These are phyloP conservation scores for Temnothorax curvispinosus DNA, from an alignment of 1,140 invertebrate species.

Conservation along the genomic window DNA sequence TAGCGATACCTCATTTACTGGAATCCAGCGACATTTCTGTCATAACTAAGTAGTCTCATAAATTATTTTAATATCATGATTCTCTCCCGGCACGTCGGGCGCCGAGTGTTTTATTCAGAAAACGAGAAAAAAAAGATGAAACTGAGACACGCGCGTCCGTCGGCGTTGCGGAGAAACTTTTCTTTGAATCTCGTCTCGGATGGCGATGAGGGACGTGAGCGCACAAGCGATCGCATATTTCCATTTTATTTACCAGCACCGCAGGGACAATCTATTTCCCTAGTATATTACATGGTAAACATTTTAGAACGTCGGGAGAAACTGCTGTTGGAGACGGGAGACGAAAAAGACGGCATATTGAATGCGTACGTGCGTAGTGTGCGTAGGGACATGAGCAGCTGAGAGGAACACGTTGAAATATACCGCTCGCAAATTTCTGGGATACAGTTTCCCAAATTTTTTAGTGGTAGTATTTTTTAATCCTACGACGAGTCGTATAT, in stretches of 20 bases:
- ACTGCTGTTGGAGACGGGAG: background rate
- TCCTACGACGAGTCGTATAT: background rate
- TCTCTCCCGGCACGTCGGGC: background rate
- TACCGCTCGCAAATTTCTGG: background rate
- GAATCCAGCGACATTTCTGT: background rate
- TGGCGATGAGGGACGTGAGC: constrained; percentile 16
- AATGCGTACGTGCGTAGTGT: background rate
- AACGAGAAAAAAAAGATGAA: constrained; percentile 18
- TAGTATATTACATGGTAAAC: constrained; percentile 45
- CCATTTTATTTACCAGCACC: constrained; percentile 60
- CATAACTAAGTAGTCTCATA: constrained; percentile 10
- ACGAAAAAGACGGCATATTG: background rate
- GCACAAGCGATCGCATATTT: constrained; percentile 40
- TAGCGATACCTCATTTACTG: background rate
- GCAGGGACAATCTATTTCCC: background rate
- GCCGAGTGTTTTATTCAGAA: constrained; percentile 21
- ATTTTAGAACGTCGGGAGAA: constrained; percentile 44
- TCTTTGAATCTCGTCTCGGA: constrained; percentile 44
- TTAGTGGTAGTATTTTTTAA: background rate
- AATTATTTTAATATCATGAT: constrained; percentile 30
- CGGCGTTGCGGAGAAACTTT: constrained; percentile 12
- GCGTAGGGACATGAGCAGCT: background rate
- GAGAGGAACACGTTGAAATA: background rate
- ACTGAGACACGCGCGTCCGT: background rate
- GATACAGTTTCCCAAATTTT: background rate